Conservation (phyloP, 2,797 vertebrate genomes). For the Rhodeus uyekii region DNA sequence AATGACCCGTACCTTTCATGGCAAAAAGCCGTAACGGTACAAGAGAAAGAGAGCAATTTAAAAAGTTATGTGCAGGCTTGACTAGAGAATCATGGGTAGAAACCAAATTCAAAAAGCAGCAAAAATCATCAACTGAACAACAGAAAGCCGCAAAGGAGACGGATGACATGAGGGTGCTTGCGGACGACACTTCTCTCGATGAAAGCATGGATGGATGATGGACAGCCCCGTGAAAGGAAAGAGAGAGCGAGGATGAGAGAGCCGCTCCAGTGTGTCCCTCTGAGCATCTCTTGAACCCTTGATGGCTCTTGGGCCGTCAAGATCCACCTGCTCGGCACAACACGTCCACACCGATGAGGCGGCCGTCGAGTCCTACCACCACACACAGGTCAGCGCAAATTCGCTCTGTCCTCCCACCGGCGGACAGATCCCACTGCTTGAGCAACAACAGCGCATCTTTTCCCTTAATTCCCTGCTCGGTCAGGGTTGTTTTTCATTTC, state of each 20-base stretch:
- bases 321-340: slow-evolving; percentile 59
- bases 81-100: slow-evolving; percentile 11
- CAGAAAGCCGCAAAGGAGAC: slow-evolving; percentile 57
- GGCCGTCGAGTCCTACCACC: slow-evolving; percentile 34
- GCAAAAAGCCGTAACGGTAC: slow-evolving; percentile 25
- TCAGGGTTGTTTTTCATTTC: slow-evolving; percentile 53
- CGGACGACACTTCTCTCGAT: slow-evolving; percentile 42
- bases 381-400: slow-evolving; percentile 21
- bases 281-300: slow-evolving; percentile 4
- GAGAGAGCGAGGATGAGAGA: slow-evolving; percentile 31
- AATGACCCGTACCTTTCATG: slow-evolving; percentile 43
- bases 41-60: slow-evolving; percentile 3
- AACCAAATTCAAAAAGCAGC: slow-evolving; percentile 35
- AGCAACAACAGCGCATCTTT: slow-evolving; percentile 59
- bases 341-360: slow-evolving; percentile 1
- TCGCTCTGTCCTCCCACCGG: slow-evolving; percentile 37
- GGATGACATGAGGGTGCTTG: slow-evolving; percentile 66
- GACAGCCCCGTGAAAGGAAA: slow-evolving; percentile 42
- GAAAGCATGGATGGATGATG: not conserved
- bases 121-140: slow-evolving; percentile 37
- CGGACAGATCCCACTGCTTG: slow-evolving; percentile 71
- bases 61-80: slow-evolving; percentile 24
- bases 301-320: not conserved
- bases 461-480: slow-evolving; percentile 62
- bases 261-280: slow-evolving; percentile 49